phyloP scores from a whole-genome alignment of 2,888 invertebrate genomes.

The Trypoxylon attenuatum region DNA sequence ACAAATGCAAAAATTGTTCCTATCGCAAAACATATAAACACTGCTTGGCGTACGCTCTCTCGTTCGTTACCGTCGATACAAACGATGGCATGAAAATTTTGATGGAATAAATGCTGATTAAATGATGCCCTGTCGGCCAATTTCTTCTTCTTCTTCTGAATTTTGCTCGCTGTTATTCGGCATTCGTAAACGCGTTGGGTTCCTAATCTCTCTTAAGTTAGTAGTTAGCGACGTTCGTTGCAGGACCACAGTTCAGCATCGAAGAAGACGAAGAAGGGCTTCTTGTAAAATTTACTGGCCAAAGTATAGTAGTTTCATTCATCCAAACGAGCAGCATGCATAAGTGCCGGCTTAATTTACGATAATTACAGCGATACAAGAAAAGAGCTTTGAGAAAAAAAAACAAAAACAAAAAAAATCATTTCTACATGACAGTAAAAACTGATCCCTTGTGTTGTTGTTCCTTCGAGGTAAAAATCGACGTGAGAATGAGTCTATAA shows the following conservation, averaged over 20 bases:
- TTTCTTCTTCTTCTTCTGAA: background rate
- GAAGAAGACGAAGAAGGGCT: conserved; percentile 34
- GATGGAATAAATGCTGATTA: conserved; percentile 39
- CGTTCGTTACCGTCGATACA: conserved; percentile 26
- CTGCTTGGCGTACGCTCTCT: conserved; percentile 24
- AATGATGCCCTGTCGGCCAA: conserved; percentile 27
- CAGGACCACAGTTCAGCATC: conserved; percentile 20
- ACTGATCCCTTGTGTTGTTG: too few relatives aligned
- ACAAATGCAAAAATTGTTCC: conserved; percentile 53
- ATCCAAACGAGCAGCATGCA: conserved; percentile 26
- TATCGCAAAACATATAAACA: conserved; percentile 45
- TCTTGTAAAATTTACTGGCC: conserved; percentile 42
- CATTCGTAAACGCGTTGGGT: conserved; percentile 13
- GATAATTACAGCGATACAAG: conserved; percentile 5
- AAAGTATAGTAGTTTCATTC: conserved; percentile 23
- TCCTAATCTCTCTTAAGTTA: conserved; percentile 18
- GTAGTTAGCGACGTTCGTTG: conserved; percentile 13
- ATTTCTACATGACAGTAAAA: too few relatives aligned
- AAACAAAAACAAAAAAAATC: too few relatives aligned
- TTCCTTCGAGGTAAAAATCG: too few relatives aligned
- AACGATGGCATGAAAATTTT: conserved; percentile 28
- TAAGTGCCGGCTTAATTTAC: conserved; percentile 19
- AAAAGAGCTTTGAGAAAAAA: conserved; percentile 3
- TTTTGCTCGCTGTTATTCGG: too few relatives aligned
- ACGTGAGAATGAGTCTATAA: too few relatives aligned